These are phyloP conservation scores for Gibbula magus DNA, from an alignment of 2,888 invertebrate genomes.

Conservation along the genomic window DNA sequence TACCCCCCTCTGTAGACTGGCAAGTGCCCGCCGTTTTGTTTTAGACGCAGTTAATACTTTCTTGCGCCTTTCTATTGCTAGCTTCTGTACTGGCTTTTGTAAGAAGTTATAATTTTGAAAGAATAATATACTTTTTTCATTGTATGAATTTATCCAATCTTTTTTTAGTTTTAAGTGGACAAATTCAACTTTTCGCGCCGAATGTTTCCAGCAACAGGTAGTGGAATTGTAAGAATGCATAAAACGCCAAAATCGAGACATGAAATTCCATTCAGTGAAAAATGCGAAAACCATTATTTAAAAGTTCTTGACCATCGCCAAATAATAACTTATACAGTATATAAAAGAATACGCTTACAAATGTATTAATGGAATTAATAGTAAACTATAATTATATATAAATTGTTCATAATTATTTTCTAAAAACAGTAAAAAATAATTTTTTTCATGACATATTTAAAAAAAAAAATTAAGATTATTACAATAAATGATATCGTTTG, in stretches of 20 bases:
- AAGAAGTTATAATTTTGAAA: neutral
- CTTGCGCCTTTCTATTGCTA: neutral
- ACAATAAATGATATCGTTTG: neutral
- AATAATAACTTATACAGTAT: neutral
- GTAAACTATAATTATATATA: neutral
- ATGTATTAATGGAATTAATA: neutral
- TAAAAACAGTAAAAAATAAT: neutral
- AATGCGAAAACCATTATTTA: neutral
- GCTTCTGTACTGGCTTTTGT: neutral
- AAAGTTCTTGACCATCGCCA: too few relatives aligned
- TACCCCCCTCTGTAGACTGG: slow-evolving; percentile 12
- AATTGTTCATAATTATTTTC: neutral
- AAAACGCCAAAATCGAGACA: slow-evolving; percentile 20
- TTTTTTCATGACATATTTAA: neutral
- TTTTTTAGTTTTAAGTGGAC: neutral
- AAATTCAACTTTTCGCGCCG: slow-evolving; percentile 37
- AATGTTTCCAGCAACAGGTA: slow-evolving; percentile 30
- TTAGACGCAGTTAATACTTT: slow-evolving; percentile 8
- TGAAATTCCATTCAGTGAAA: neutral
- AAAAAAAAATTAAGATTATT: neutral
- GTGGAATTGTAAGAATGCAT: slow-evolving; percentile 33
- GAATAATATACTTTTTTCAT: too few relatives aligned
- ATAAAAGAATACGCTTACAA: neutral
- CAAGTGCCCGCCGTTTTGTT: slow-evolving; percentile 24
- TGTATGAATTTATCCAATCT: neutral